Evolutionary conservation across 2,888 invertebrate genomes (phyloP), one percentile per base, ranked within the genome.

Genomic region (Branchellion lobata): DNA sequence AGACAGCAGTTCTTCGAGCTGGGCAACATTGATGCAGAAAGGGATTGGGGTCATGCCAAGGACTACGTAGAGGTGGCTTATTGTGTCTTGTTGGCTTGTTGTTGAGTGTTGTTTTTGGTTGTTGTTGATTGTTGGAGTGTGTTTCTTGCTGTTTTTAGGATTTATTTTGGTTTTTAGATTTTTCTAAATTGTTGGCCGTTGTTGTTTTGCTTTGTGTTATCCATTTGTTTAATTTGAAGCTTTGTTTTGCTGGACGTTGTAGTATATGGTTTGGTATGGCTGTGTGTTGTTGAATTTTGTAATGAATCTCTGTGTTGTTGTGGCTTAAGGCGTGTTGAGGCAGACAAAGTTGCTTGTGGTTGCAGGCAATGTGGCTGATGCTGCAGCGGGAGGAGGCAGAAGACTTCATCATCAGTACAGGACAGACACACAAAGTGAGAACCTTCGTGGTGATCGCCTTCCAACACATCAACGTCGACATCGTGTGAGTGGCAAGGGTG

Each of bases 331-430:
- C n/a, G n/a, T n/a, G n/a, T n/a, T n/a, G n/a, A n/a, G n/a, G n/a
- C n/a, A n/a, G n/a, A n/a, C n/a, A n/a, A n/a, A n/a, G n/a, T n/a
- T n/a, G n/a, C n/a, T n/a, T n/a, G n/a, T n/a, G n/a, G n/a, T n/a
- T n/a, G n/a, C n/a, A n/a, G n/a, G n/a, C 95, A 1, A 97, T 97
- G 97, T 97, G 96, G 96, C 89, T 94, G 86, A 97, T 97, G 94
- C 90, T 97, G 24, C 97, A 97, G 87, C 92, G 93, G 85, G 91
- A 93, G 0, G 87, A 88, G 36, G 93, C 96, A 0, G 93, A 95
- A 72, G 96, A 97, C 89, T 96, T 92, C 89, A 96, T 97, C 1
- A 94, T 97, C 84, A 95, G 96, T 11, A 95, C 95, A 0, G 96
- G 96, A 0, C 93, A 94, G 86, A 91, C 92, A 18, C 95, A 95